Conservation (phyloP, 53 echinoderm and acorn worm species). For the Astropecten irregularis region DNA sequence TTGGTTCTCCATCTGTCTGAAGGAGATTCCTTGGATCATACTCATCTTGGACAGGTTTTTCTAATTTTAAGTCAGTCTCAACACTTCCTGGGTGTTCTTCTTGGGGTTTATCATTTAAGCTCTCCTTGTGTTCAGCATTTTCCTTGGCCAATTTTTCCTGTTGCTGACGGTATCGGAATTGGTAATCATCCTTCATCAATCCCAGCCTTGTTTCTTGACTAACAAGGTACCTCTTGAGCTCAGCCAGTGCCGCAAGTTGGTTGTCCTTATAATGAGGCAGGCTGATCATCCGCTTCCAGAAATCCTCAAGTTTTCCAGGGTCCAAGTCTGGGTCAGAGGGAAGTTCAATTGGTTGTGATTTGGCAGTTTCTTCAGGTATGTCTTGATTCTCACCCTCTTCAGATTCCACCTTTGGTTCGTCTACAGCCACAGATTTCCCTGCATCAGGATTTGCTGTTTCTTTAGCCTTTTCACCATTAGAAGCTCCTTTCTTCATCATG, state of each 20-base stretch:
- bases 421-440: not conserved
- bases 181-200: constrained; percentile 43
- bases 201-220: constrained; percentile 12
- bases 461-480: not conserved
- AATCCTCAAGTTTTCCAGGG: not conserved
- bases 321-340: constrained; percentile 30
- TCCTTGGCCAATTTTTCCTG: not conserved
- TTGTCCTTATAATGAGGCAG: constrained; percentile 4
- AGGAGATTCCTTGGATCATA: not conserved
- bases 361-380: too few species aligned
- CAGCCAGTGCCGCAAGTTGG: not conserved
- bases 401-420: not conserved
- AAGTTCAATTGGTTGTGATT: not conserved
- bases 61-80: not conserved
- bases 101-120: not conserved
- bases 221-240: constrained; percentile 29
- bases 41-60: not conserved
- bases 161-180: not conserved
- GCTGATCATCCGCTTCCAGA: constrained; percentile 1
- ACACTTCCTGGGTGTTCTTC: not conserved
- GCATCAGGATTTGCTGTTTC: not conserved
- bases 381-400: not conserved
- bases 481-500: too few species aligned
- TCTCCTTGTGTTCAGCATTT: not conserved
- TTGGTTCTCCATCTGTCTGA: not conserved